These are phyloP conservation scores for Clusia tigrina DNA, from an alignment of 2,888 invertebrate species.

Conservation along the genomic window DNA sequence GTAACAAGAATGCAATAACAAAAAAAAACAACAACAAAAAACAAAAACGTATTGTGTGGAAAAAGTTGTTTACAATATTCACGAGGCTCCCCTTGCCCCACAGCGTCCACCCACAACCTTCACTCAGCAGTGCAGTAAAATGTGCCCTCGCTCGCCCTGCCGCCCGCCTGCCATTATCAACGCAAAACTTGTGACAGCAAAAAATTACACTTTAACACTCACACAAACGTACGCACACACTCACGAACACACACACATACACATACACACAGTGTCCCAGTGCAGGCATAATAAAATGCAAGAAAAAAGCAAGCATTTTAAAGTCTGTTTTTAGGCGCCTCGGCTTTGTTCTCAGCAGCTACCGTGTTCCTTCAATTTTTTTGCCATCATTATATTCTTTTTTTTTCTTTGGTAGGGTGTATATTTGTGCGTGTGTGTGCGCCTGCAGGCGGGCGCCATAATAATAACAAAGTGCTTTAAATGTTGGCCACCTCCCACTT, in stretches of 20 bases:
- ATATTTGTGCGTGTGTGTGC: background rate
- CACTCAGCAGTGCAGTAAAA: too few relatives aligned
- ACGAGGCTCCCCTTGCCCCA: too few relatives aligned
- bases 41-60: conserved; percentile 14
- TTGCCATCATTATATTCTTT: too few relatives aligned
- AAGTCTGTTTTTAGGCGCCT: conserved; percentile 20
- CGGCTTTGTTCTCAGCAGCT: background rate
- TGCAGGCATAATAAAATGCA: background rate
- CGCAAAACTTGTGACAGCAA: background rate
- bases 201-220: background rate
- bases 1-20: conserved; percentile 1
- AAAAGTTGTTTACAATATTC: conserved; percentile 12
- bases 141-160: too few relatives aligned
- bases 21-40: conserved; percentile 20
- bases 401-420: too few relatives aligned
- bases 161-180: background rate
- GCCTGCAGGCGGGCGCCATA: conserved; percentile 5
- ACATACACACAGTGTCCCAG: background rate
- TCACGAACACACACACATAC: background rate
- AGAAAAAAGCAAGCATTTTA: background rate
- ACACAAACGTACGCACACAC: background rate
- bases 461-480: background rate
- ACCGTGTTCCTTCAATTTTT: too few relatives aligned
- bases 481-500: background rate
- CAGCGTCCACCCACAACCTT: too few relatives aligned